These are phyloP conservation scores for Netelia fuscicornis DNA, from an alignment of 2,888 invertebrate species.

Conservation along the genomic window DNA sequence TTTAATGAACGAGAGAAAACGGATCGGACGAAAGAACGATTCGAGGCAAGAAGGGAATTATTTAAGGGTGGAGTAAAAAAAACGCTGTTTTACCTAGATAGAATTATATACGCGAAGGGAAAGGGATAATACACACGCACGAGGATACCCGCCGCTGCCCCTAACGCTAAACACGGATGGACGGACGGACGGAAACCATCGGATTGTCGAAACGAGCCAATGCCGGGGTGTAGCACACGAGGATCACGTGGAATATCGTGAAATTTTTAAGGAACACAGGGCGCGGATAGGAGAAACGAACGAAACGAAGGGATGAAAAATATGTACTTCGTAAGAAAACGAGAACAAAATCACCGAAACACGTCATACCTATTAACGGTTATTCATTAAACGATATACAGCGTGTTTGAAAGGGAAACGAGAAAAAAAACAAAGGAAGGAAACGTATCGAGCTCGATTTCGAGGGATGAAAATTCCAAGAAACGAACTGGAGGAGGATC, in stretches of 20 bases:
- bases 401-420: constrained; percentile 16
- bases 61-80: neutral
- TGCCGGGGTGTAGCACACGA: neutral
- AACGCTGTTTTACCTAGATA: constrained; percentile 64
- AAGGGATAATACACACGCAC: neutral
- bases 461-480: constrained; percentile 45
- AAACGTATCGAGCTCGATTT: constrained; percentile 15
- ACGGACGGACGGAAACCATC: too few species aligned
- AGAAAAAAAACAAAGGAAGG: neutral
- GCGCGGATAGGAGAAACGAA: neutral
- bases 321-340: neutral
- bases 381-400: constrained; percentile 78
- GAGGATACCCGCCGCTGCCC: neutral
- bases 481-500: neutral
- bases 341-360: constrained; percentile 55
- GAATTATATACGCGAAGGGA: constrained; percentile 54
- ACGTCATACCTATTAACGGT: constrained; percentile 78
- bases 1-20: constrained; percentile 80
- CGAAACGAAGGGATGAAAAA: constrained; percentile 9
- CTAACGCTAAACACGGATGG: neutral
- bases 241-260: neutral
- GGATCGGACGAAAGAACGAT: neutral
- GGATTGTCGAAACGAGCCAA: too few species aligned
- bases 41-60: constrained; percentile 8
- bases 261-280: constrained; percentile 59